A percentile compares a stretch with the other conserved stretches of the same genome.
Evolutionary conservation across 2,113 vertebrate species (phyloP).

Genomic region (Semnopithecus entellus): DNA sequence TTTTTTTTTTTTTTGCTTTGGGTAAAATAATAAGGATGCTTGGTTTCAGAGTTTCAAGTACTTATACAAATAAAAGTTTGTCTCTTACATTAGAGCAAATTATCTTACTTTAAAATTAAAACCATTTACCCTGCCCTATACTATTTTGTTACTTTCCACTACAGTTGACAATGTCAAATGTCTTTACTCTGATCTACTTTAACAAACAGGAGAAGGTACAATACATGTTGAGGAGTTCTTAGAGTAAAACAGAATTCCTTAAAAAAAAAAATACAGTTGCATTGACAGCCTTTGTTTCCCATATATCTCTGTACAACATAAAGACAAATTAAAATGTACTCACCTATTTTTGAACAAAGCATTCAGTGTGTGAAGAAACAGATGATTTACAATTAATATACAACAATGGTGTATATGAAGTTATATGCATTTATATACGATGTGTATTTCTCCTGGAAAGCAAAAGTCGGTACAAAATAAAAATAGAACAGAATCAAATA

Average conservation of each 20-base stretch:
- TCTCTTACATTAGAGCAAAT: not conserved
- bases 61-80: not conserved
- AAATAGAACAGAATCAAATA: not conserved
- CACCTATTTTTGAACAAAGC: not conserved
- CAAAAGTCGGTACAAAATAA: not conserved
- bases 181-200: not conserved
- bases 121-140: not conserved
- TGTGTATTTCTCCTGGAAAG: not conserved
- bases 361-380: not conserved
- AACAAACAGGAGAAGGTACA: not conserved
- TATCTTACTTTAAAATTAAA: conserved; percentile 7
- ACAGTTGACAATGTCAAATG: not conserved
- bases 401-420: not conserved
- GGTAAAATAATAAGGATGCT: not conserved
- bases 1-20: not conserved
- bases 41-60: not conserved
- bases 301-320: not conserved
- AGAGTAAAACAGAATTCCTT: not conserved
- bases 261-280: not conserved
- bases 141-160: not conserved
- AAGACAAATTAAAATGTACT: not conserved
- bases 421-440: not conserved
- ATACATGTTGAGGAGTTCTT: not conserved
- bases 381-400: not conserved
- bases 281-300: not conserved